Conservation (phyloP, 2,888 invertebrate genomes). For the Spicauda simplicius region DNA sequence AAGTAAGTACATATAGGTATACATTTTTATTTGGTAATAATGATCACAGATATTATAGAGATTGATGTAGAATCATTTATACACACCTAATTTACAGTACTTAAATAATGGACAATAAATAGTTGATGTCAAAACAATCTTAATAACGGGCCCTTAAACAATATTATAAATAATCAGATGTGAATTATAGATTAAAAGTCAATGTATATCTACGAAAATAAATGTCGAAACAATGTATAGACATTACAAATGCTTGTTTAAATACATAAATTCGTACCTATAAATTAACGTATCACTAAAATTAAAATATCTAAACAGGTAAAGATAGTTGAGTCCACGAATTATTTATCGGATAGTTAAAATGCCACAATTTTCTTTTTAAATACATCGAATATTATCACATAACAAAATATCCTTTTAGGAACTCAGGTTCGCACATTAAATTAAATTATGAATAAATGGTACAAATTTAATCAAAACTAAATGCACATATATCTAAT, state of each 20-base stretch:
- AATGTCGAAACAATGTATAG: constrained; percentile 4
- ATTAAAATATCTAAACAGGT: constrained; percentile 12
- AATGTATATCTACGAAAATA: constrained; percentile 17
- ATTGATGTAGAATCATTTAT: constrained; percentile 15
- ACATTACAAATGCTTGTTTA: constrained; percentile 6
- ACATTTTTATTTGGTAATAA: constrained; percentile 47
- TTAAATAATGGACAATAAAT: constrained; percentile 4
- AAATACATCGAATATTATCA: constrained; percentile 38
- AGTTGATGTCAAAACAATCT: background rate
- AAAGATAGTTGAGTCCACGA: background rate
- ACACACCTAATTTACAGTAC: constrained; percentile 14
- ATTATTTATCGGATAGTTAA: constrained; percentile 1
- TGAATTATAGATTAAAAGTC: constrained; percentile 12
- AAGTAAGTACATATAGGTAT: constrained; percentile 30
- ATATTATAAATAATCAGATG: background rate
- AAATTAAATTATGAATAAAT: background rate
- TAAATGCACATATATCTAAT: constrained; percentile 38
- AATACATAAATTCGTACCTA: constrained; percentile 1
- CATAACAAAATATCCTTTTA: constrained; percentile 31
- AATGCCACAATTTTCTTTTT: constrained; percentile 23
- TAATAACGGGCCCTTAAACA: background rate
- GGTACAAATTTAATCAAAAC: constrained; percentile 14
- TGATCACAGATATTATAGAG: constrained; percentile 47
- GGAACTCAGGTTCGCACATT: constrained; percentile 22
- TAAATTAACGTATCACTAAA: constrained; percentile 6